A percentile compares a stretch with the other conserved stretches of the same genome.
phyloP scores from a whole-genome alignment of 2,113 vertebrate genomes.

The Taurulus bubalis region DNA sequence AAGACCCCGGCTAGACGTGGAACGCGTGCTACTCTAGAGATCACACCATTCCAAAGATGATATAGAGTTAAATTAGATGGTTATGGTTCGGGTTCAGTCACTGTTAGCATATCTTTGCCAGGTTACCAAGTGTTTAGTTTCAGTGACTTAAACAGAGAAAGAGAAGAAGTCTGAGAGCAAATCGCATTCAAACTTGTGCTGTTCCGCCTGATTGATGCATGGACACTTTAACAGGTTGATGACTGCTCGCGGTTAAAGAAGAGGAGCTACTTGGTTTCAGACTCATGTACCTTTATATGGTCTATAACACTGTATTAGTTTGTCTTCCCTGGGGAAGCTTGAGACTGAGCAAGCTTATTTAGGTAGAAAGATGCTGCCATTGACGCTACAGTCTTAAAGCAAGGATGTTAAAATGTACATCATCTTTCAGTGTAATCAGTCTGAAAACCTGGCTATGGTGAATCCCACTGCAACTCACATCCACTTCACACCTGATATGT shows the following conservation, averaged over 20 bases:
- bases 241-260: not conserved
- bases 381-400: not conserved
- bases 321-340: not conserved
- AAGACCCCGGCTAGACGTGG: too few relatives aligned
- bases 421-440: not conserved
- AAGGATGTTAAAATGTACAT: not conserved
- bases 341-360: not conserved
- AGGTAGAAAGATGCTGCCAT: not conserved
- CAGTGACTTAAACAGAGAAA: not conserved
- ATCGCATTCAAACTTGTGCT: too few relatives aligned
- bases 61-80: too few relatives aligned
- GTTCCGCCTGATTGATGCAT: too few relatives aligned
- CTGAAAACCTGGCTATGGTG: not conserved
- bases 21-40: too few relatives aligned
- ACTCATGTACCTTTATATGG: not conserved
- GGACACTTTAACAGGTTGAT: slow-evolving; percentile 1
- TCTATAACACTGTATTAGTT: not conserved
- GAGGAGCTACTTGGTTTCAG: not conserved
- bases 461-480: not conserved
- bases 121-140: too few relatives aligned
- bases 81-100: too few relatives aligned
- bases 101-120: too few relatives aligned
- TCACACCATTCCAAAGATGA: too few relatives aligned
- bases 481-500: not conserved
- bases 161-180: not conserved